phyloP scores from a whole-genome alignment of 2,888 invertebrate genomes.

The Cylloceria caligata region DNA sequence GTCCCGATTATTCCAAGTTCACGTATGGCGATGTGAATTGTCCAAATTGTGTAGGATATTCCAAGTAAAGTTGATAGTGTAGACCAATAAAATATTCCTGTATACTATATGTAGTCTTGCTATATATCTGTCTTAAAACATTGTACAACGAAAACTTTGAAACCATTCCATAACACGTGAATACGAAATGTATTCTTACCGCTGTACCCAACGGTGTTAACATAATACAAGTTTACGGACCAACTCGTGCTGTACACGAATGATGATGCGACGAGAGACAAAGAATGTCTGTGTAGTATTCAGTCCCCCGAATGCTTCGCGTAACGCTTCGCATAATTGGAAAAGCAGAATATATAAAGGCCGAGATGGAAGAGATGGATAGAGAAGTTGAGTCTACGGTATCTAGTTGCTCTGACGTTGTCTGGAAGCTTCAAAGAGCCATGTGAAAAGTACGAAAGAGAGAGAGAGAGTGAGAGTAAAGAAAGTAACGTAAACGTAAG shows the following conservation, averaged over 20 bases:
- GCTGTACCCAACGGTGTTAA: neutral
- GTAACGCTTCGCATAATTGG: constrained; percentile 48
- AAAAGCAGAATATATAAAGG: constrained; percentile 19
- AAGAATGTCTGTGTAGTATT: constrained; percentile 4
- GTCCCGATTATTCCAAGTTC: no score
- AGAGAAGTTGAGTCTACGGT: constrained; percentile 33
- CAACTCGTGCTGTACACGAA: constrained; percentile 16
- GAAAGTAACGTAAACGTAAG: neutral
- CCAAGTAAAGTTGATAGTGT: no score
- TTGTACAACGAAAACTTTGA: no score
- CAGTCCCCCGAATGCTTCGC: neutral
- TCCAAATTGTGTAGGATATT: no score
- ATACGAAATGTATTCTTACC: constrained; percentile 13
- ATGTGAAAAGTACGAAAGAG: neutral
- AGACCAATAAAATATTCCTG: no score
- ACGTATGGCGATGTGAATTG: no score
- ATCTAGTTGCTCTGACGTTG: neutral
- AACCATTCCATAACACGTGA: neutral
- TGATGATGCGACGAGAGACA: constrained; percentile 41
- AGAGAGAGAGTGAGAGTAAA: no score
- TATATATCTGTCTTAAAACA: no score
- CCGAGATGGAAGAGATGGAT: constrained; percentile 1
- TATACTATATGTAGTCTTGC: no score
- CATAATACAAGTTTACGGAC: constrained; percentile 51
- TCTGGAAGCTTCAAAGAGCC: constrained; percentile 9